A percentile compares a stretch with the other conserved stretches of the same genome.
Conservation (phyloP, 2,797 vertebrate species). For the Pangasius djambal region DNA sequence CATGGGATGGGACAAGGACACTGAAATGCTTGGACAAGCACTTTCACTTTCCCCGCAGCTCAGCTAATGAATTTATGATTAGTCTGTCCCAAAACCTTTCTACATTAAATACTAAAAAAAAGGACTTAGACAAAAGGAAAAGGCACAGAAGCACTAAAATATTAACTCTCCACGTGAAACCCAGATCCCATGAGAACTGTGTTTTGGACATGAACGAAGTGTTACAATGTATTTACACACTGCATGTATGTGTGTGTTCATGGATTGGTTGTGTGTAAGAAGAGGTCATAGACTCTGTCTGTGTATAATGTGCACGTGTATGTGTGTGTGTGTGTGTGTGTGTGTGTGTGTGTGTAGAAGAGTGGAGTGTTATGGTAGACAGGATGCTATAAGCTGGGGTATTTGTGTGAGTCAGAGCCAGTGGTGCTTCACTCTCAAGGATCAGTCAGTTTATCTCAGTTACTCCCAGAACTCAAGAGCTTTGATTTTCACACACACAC, state of each 20-base stretch:
- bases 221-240: background rate
- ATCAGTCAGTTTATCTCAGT: constrained; percentile 47
- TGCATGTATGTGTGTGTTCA: background rate
- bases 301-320: background rate
- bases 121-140: background rate
- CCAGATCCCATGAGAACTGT: background rate
- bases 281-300: background rate
- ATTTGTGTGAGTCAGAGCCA: constrained; percentile 46
- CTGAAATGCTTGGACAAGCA: background rate
- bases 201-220: background rate
- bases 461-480: constrained; percentile 45
- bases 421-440: constrained; percentile 42
- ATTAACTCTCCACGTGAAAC: background rate
- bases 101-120: background rate
- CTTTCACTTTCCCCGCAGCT: background rate
- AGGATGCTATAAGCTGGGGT: constrained; percentile 20
- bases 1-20: background rate
- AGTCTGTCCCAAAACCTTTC: background rate
- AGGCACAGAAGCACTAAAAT: background rate
- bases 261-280: background rate
- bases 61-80: background rate
- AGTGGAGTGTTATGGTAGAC: background rate
- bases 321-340: background rate
- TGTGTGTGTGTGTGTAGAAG: constrained; percentile 6
- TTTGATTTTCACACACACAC: constrained; percentile 34